phyloP scores from a whole-genome alignment of 2,888 invertebrate species.

The Dynastes maya region DNA sequence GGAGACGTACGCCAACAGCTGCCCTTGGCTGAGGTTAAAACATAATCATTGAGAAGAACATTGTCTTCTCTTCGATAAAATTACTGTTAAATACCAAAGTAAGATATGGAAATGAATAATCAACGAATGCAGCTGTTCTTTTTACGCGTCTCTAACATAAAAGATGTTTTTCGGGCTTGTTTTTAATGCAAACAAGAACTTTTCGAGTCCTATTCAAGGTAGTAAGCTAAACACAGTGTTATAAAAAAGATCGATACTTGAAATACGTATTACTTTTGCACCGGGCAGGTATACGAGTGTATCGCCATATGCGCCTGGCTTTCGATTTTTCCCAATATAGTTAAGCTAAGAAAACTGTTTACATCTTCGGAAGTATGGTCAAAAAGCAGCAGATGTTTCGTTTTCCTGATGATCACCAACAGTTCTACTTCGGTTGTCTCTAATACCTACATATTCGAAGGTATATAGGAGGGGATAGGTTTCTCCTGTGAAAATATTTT shows the following conservation, averaged over 20 bases:
- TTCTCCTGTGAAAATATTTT: background rate
- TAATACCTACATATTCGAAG: slow-evolving; percentile 15
- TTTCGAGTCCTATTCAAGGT: background rate
- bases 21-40: slow-evolving; percentile 61
- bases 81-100: slow-evolving; percentile 14
- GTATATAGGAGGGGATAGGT: background rate
- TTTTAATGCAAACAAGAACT: slow-evolving; percentile 2
- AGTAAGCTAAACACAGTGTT: background rate
- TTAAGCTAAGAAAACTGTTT: slow-evolving; percentile 45
- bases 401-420: slow-evolving; percentile 11
- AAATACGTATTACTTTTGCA: slow-evolving; percentile 10
- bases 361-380: slow-evolving; percentile 44
- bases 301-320: slow-evolving; percentile 21
- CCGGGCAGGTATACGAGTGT: slow-evolving; percentile 21
- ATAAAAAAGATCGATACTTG: background rate
- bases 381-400: slow-evolving; percentile 36
- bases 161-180: slow-evolving; percentile 5
- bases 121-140: slow-evolving; percentile 3
- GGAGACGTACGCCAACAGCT: slow-evolving; percentile 68
- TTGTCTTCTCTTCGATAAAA: slow-evolving; percentile 36
- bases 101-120: background rate
- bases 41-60: slow-evolving; percentile 49
- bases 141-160: background rate
- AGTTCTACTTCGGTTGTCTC: slow-evolving; percentile 30
- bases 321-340: slow-evolving; percentile 34